Percentiles rank a stretch among this genome's conserved stretches.
Conservation (phyloP, 1,140 invertebrate genomes). For the Drosophila guanche region DNA sequence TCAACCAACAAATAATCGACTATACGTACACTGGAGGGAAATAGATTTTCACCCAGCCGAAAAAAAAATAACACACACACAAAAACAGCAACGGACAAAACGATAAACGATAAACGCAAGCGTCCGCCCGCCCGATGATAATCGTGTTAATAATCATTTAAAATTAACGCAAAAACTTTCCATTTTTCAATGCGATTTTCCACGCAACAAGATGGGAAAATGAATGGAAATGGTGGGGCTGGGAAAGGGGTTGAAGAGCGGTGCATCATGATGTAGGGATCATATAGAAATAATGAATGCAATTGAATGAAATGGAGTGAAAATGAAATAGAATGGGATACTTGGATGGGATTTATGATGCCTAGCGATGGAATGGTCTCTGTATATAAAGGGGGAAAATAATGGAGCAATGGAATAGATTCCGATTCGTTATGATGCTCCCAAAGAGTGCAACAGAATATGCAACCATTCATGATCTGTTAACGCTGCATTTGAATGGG, state of each 20-base stretch:
- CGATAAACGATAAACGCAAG: constrained; percentile 20
- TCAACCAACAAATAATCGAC: constrained; percentile 23
- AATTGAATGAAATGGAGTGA: constrained; percentile 34
- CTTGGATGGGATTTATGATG: too few relatives aligned
- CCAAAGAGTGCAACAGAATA: neutral
- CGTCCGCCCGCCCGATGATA: constrained; percentile 2
- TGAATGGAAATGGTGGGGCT: neutral
- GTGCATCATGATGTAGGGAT: too few relatives aligned
- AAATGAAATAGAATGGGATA: constrained; percentile 18
- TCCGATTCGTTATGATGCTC: neutral
- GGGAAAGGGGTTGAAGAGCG: neutral
- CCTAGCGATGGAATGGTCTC: too few relatives aligned
- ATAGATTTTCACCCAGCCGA: constrained; percentile 30
- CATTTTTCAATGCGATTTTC: constrained; percentile 40
- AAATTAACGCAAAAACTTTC: constrained; percentile 52
- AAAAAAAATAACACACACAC: neutral
- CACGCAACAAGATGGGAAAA: constrained; percentile 4
- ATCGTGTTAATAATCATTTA: constrained; percentile 54
- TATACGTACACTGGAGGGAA: constrained; percentile 18
- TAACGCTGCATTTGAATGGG: too few relatives aligned
- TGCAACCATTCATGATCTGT: neutral
- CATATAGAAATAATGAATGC: constrained; percentile 27
- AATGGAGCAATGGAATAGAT: constrained; percentile 21
- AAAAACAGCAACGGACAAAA: constrained; percentile 32
- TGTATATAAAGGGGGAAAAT: too few relatives aligned